Base-by-base conservation (phyloP, 1,140 invertebrate genomes). In the Drosophila seguyi region DNA sequence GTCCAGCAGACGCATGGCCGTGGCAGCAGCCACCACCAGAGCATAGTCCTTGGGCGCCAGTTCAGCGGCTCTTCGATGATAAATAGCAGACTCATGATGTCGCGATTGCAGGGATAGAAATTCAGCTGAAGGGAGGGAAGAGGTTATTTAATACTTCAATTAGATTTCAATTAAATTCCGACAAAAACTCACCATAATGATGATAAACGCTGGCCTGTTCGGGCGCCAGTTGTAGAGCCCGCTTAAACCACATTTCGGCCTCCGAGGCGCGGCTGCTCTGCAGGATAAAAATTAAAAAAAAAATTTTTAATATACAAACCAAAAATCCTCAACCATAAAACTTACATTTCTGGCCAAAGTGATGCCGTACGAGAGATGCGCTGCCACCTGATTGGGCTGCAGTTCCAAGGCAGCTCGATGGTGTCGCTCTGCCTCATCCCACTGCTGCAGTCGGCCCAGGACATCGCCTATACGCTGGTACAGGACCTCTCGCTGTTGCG, bases 351-450 rank as follows among this genome's bases (percentile, higher is more conserved):
- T 96, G 39, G 97, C 96, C 25, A 98, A 94, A 55, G 98, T 95
- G 93, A 98, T 98, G 42, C 97, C 98, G 90, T 98, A 97, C 45
- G 97, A 98, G 53, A 99, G 94, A 93, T 98, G 97, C 38, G 97
- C 97, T 16, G 97, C 97, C 58, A 97, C 95, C 92, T 98, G 97
- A 92, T 97, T 96, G 39, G 97, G 96, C 93, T 98, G 97, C 41
- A 95, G 94, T 55, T 95, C 94, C 27, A 98, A 92, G 4, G 97
- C 97, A 61, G 97, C 96, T 48, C 95, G 94, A 93, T 97, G 97
- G 95, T 96, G 97, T 58, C 95, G 93, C 87, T 98, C 97, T 20
- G 97, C 98, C 82, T 97, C 95, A 18, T 95, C 94, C 93, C 96
- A 95, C 79, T 96, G 95, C 74, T 97, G 95, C 73, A 98, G 93